Evolutionary conservation across 2,888 invertebrate genomes (phyloP).

Genomic region (Drosophila multiciliata): DNA sequence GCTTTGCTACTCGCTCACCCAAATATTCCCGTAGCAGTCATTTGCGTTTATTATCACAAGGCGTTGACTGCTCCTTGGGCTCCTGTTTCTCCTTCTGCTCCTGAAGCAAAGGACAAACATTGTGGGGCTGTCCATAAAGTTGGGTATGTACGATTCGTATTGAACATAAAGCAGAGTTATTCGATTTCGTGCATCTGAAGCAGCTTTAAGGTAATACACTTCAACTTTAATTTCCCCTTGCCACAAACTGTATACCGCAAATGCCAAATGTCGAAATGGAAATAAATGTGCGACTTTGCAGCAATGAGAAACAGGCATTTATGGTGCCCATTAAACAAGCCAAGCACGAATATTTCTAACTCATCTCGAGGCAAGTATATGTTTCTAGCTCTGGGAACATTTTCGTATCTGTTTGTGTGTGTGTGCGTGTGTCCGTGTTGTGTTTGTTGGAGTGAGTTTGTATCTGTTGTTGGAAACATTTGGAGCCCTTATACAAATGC

Average conservation of each 20-base stretch:
- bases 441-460: slow-evolving; percentile 6
- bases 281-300: slow-evolving; percentile 78
- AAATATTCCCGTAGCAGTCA: slow-evolving; percentile 76
- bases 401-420: slow-evolving; percentile 6
- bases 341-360: slow-evolving; percentile 73
- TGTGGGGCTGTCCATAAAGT: slow-evolving; percentile 30
- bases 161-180: slow-evolving; percentile 63
- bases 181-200: slow-evolving; percentile 59
- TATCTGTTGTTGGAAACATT: slow-evolving; percentile 10
- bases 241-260: slow-evolving; percentile 69
- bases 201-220: slow-evolving; percentile 63
- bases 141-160: slow-evolving; percentile 38
- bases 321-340: slow-evolving; percentile 79
- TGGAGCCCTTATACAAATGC: slow-evolving; percentile 33
- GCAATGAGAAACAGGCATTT: slow-evolving; percentile 76
- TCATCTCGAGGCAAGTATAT: slow-evolving; percentile 61
- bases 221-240: slow-evolving; percentile 56
- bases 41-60: slow-evolving; percentile 76
- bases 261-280: slow-evolving; percentile 59
- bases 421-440: slow-evolving; percentile 9
- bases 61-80: slow-evolving; percentile 47
- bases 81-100: slow-evolving; percentile 1
- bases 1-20: slow-evolving; percentile 57
- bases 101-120: slow-evolving; percentile 7
- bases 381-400: background rate